Base-by-base conservation (phyloP, 2,797 vertebrate genomes). In the Phalloptychus januarius region DNA sequence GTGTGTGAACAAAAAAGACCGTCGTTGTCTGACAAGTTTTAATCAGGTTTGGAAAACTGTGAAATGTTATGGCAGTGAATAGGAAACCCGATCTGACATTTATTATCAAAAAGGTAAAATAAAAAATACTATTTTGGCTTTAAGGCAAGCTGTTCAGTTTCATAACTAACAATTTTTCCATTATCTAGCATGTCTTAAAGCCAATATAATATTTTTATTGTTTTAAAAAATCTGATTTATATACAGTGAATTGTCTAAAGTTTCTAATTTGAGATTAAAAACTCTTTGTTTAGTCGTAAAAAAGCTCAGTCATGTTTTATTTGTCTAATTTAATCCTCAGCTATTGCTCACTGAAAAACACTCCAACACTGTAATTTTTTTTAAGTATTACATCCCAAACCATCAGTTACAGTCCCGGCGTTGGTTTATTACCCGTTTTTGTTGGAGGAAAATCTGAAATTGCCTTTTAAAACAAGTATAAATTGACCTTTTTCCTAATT, bases 401-500 rank as follows among this genome's bases (percentile, higher is more conserved):
- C 38, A 16, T 44, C 6, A 25, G 33, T 8, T 18, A 23, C 36
- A 33, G 33, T 18, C 23, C 44, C 3, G 0, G 23, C 7, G 58
- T 42, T 50, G 7, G 13, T 45, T 46, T 23, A 38, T 72, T 76
- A 31, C 18, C 13, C 16, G 73, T 46, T 58, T 56, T 6, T 65
- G 74, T 75, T n/a, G 38, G 0, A 42, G 31, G 12, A 3, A n/a
- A 18, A 71, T 38, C 12, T 28, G 4, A 76, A 56, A 7, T 40
- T 1, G 7, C 5, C 7, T 28, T 70, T 70, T 42, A 25, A n/a
- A 61, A 67, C 28, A 71, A 71, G 48, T 3, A 71, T 15, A 74
- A 74, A 65, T 16, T n/a, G 31, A 78, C 56, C n/a, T 56, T 69
- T 87, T 52, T 44, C 70, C 25, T 77, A 80, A 82, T 83, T 71